phyloP scores from a whole-genome alignment of 2,797 vertebrate species.

The Falco cherrug region DNA sequence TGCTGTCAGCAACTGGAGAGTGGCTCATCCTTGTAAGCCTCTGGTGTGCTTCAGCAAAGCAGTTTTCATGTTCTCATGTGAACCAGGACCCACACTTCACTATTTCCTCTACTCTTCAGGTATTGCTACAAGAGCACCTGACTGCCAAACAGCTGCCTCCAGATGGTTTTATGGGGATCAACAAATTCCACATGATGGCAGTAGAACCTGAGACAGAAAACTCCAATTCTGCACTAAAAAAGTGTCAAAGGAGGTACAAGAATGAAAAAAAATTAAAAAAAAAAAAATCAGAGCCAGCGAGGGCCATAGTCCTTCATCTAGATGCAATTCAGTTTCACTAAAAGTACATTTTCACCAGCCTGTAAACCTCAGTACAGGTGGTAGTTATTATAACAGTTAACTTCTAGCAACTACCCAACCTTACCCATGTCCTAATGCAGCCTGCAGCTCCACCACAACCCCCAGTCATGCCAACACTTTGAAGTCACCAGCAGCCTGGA shows the following conservation, averaged over 20 bases:
- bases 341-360: not conserved
- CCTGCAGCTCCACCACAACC: not conserved
- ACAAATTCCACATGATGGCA: not conserved
- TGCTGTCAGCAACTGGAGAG: not conserved
- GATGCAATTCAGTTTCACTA: not conserved
- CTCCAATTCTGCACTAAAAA: not conserved
- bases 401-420: not conserved
- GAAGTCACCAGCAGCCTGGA: not conserved
- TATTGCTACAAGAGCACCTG: not conserved
- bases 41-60: not conserved
- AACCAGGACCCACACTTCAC: not conserved
- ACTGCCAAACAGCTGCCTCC: not conserved
- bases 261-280: not conserved
- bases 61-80: rapidly evolving
- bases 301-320: not conserved
- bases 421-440: rapidly evolving
- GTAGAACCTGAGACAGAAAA: not conserved
- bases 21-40: not conserved
- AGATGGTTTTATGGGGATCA: not conserved
- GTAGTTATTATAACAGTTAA: not conserved
- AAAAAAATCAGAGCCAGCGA: not conserved
- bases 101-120: not conserved
- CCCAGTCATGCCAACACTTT: not conserved
- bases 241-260: not conserved
- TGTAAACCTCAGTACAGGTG: not conserved